phyloP scores from a whole-genome alignment of 2,888 invertebrate species.

The Caenorhabditis uteleia region DNA sequence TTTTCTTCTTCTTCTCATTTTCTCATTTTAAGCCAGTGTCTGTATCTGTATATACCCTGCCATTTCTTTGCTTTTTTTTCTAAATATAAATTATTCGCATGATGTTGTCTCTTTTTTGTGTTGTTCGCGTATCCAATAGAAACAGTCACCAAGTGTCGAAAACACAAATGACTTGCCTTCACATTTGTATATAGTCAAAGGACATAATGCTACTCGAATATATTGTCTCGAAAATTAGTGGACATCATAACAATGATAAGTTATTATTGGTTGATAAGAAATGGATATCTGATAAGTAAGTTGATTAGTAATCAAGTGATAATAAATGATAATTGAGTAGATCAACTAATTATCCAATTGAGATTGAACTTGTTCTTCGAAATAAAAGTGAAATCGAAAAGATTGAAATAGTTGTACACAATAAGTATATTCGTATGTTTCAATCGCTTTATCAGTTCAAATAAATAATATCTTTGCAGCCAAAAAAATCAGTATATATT shows the following conservation, averaged over 20 bases:
- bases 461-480: constrained; percentile 7
- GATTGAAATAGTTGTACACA: constrained; percentile 51
- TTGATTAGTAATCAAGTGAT: not conserved
- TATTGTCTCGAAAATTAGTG: constrained; percentile 22
- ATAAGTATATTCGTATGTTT: constrained; percentile 44
- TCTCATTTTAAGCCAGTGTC: too few relatives aligned
- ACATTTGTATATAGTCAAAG: too few relatives aligned
- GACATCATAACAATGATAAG: constrained; percentile 6
- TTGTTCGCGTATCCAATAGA: too few relatives aligned
- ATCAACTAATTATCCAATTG: constrained; percentile 33
- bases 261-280: constrained; percentile 20
- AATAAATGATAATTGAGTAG: constrained; percentile 5
- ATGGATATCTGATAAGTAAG: constrained; percentile 52
- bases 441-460: not conserved
- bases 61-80: too few relatives aligned
- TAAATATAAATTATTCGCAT: too few relatives aligned
- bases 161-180: too few relatives aligned
- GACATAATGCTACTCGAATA: constrained; percentile 27
- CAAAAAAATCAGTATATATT: constrained; percentile 28
- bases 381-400: constrained; percentile 46
- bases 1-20: too few relatives aligned
- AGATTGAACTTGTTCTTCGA: constrained; percentile 34
- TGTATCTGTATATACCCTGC: too few relatives aligned
- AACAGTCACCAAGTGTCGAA: too few relatives aligned
- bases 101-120: too few relatives aligned